These are phyloP conservation scores for Leptopilina syphax DNA, from an alignment of 2,888 invertebrate genomes.

Conservation along the genomic window DNA sequence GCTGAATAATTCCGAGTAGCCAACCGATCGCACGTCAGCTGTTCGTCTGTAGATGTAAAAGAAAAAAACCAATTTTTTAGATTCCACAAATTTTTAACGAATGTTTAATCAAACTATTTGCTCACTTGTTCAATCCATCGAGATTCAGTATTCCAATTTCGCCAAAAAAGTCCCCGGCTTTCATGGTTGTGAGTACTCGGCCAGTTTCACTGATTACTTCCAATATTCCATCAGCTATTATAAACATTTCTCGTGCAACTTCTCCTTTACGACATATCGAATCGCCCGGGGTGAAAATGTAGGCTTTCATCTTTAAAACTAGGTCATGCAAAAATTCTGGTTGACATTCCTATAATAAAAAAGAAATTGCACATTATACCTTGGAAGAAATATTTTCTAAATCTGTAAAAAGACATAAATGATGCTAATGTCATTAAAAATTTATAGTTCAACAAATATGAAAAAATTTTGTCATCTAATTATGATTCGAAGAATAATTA, in stretches of 20 bases:
- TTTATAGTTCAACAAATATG: no score
- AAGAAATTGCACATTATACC: constrained; percentile 12
- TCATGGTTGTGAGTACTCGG: constrained; percentile 95
- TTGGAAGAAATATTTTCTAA: no score
- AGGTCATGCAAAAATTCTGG: constrained; percentile 98
- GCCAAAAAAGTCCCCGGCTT: constrained; percentile 98
- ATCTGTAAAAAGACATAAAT: no score
- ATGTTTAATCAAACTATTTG: neutral
- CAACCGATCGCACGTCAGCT: constrained; percentile 96
- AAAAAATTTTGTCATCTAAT: no score
- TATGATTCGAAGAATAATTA: neutral
- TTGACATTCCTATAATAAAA: constrained; percentile 90
- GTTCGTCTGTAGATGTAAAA: constrained; percentile 84
- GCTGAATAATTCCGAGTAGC: constrained; percentile 96
- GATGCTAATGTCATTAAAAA: no score
- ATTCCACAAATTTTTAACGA: no score
- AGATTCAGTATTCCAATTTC: constrained; percentile 98
- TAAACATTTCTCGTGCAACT: constrained; percentile 98
- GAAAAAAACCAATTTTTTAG: neutral
- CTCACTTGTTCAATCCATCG: constrained; percentile 96
- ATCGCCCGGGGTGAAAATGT: constrained; percentile 98
- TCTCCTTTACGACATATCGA: constrained; percentile 97
- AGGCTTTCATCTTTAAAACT: constrained; percentile 98
- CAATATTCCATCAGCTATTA: constrained; percentile 97
- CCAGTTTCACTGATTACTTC: constrained; percentile 97